phyloP scores from a whole-genome alignment of 2,888 invertebrate species.

The Coleophora flavipennella region DNA sequence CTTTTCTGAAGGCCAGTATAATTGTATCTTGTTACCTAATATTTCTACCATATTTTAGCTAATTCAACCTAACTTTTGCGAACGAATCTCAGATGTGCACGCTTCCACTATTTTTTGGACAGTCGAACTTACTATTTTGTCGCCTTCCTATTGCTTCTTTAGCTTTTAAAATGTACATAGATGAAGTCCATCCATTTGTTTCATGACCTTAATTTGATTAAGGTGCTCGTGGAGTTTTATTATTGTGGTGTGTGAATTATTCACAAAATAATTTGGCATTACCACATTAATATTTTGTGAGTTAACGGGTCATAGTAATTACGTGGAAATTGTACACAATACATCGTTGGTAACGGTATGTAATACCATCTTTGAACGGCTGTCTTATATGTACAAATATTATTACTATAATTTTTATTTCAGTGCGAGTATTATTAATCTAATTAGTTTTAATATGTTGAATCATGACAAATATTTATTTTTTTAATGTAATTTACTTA shows the following conservation, averaged over 20 bases:
- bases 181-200: not conserved
- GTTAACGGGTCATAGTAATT: not conserved
- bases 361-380: slow-evolving; percentile 42
- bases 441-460: slow-evolving; percentile 50
- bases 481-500: slow-evolving; percentile 28
- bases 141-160: not conserved
- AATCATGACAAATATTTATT: slow-evolving; percentile 68
- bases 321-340: slow-evolving; percentile 6
- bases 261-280: slow-evolving; percentile 12
- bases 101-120: not conserved
- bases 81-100: not conserved
- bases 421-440: slow-evolving; percentile 55
- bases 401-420: slow-evolving; percentile 22
- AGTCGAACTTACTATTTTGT: no score
- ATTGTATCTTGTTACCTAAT: slow-evolving; percentile 12
- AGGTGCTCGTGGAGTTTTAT: not conserved
- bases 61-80: slow-evolving; percentile 1
- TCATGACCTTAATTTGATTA: slow-evolving; percentile 23
- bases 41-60: slow-evolving; percentile 9
- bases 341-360: slow-evolving; percentile 32
- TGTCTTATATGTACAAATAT: slow-evolving; percentile 55
- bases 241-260: slow-evolving; percentile 7
- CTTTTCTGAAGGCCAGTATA: slow-evolving; percentile 14
- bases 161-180: not conserved
- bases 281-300: slow-evolving; percentile 25